Evolutionary conservation across 2,797 vertebrate species (phyloP), one percentile per base, ranked within the genome.

Genomic region (Sebastes nivosus): DNA sequence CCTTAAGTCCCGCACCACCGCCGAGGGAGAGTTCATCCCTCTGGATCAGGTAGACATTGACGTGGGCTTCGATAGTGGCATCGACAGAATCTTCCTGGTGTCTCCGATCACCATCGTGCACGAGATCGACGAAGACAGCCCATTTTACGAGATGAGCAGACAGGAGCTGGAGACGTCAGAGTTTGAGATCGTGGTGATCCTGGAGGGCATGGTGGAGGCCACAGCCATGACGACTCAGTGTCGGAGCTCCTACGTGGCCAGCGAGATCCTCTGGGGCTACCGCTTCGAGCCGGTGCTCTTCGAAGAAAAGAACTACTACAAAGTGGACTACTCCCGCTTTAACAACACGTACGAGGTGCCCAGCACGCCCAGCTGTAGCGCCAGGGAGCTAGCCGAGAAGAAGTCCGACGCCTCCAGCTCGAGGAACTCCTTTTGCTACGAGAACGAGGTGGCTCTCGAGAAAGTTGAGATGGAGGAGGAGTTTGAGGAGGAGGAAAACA

Each of bases 191-290:
- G 97, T 99, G 2, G 98, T 99, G 20, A 99, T 99, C 72, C 91
- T 99, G 32, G 98, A 99, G 88, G 98, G 98, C 75, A 99, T 99
- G 98, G 98, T 99, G 42, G 98, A 99, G 90, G 98, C 98, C 8
- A 99, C 98, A 0, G 97, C 98, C 89, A 99, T 99, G 98, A 99
- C 98, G 0, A 99, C 98, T 0, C 98, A 99, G 92, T 99, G 98
- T 88, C 97, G 98, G 54, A 99, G 98, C 94, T 99, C 98, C 0
- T 99, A 99, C 2, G 94, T 99, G 92, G 96, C 97, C 2, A 96
- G 96, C 0, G 98, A 99, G 92, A 97, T 99, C 87, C 96, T 98
- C 46, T 99, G 98, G 98, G 98, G 98, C 64, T 96, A 99, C 93
- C 97, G 98, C 78, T 99, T 99, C 0, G 98, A 99, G 92, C 97